Base-by-base conservation (phyloP, 2,797 vertebrate species). In the Huso huso region DNA sequence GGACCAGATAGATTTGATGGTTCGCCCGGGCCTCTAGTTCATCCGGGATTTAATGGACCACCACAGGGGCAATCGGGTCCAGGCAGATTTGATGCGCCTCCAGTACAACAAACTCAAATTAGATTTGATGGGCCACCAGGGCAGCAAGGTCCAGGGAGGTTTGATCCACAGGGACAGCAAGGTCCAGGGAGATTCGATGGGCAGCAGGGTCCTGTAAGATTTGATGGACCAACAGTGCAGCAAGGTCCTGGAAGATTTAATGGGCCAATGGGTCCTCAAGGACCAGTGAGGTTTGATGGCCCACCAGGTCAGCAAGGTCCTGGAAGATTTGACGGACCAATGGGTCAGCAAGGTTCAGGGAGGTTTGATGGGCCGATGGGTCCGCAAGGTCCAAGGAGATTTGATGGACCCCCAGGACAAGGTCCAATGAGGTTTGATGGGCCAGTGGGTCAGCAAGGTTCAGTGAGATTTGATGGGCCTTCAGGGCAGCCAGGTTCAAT, bases 151-250 rank as follows among this genome's bases (percentile, higher is more conserved):
- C 83, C 87, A 0, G 80, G 76, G 5, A 73, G 90, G 71, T 89
- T 85, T 49, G 84, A 83, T 7, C 84, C 88, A 59, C 70, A 84
- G 2, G 79, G 83, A 71, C 86, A 88, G 72, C 81, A 62, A 8
- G 64, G 10, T 57, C 84, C 69, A 79, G 86, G 78, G 71, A 78
- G 82, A 68, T 86, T 84, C 76, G 84, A 85, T 63, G 88, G 88
- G 77, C 86, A 88, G 59, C 85, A 85, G 48, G 86, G 88, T 15
- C 84, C 88, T 1, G 84, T 89, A 64, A 89, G 86, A 65, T 92
- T 90, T 72, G 94, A 95, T n/a, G 89, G 88, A 37, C 88, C 91
- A 1, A 87, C 85, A 62, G 78, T 89, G 74, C 91, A 91, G 73
- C 73, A 70, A 71, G 82, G 80, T 8, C 81, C 80, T 61, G 84